A percentile compares a stretch with the other conserved stretches of the same genome.
phyloP scores from a whole-genome alignment of 2,797 vertebrate genomes.

The Iguana delicatissima region DNA sequence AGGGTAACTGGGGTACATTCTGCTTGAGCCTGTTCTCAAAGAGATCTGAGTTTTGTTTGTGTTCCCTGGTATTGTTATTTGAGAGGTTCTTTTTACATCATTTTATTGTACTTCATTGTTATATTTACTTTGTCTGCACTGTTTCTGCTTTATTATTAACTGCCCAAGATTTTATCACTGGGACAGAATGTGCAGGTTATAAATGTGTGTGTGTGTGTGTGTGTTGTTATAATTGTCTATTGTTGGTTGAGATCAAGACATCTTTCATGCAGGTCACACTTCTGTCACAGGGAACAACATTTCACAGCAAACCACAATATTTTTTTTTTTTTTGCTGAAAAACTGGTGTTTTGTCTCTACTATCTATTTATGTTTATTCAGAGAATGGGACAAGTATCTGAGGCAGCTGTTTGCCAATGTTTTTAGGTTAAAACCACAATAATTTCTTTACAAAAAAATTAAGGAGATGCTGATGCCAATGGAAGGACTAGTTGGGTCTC shows the following conservation, averaged over 20 bases:
- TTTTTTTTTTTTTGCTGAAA: neutral
- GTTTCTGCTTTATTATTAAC: constrained; percentile 8
- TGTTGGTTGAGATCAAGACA: neutral
- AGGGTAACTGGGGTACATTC: neutral
- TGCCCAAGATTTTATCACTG: neutral
- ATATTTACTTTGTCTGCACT: neutral
- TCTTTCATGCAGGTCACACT: neutral
- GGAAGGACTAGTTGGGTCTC: neutral
- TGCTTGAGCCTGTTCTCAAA: neutral
- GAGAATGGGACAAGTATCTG: neutral
- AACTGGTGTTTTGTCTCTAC: neutral
- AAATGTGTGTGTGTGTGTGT: neutral
- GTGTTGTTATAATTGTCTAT: neutral
- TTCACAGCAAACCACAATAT: neutral
- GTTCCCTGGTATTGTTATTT: constrained; percentile 15
- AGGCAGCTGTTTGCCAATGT: neutral
- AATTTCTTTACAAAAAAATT: neutral
- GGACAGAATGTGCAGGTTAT: neutral
- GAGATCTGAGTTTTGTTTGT: neutral
- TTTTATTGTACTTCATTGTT: neutral
- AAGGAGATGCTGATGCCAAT: neutral
- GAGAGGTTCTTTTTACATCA: neutral
- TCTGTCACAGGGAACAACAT: neutral
- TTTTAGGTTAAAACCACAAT: neutral
- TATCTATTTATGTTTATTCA: no score